Conservation (phyloP, 2,113 vertebrate genomes). For the Emydura subglobosa region DNA sequence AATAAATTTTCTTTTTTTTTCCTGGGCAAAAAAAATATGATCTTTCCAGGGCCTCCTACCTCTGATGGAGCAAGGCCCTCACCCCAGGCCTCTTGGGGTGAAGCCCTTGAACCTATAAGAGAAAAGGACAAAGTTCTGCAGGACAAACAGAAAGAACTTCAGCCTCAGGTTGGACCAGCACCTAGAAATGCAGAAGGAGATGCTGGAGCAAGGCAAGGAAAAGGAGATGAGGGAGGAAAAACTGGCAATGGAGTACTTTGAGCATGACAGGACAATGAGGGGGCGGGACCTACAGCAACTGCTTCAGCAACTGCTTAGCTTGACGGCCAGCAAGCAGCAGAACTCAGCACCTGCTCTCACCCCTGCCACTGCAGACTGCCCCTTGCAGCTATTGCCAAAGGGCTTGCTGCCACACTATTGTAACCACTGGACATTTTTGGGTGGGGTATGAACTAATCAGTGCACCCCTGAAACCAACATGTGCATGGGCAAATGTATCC, state of each 20-base stretch:
- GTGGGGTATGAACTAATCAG: background rate
- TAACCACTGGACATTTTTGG: background rate
- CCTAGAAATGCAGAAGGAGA: background rate
- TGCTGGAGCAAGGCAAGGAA: background rate
- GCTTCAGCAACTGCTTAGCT: background rate
- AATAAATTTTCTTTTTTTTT: too few relatives aligned
- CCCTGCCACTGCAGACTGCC: background rate
- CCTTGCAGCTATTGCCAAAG: rapidly evolving
- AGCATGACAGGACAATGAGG: background rate
- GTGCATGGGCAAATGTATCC: background rate
- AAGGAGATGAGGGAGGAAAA: background rate
- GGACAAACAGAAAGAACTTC: background rate
- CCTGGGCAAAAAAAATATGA: too few relatives aligned
- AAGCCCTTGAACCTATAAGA: background rate
- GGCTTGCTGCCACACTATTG: too few relatives aligned
- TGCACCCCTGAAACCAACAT: background rate
- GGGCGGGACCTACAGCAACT: background rate
- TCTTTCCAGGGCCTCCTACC: background rate
- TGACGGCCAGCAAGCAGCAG: too few relatives aligned
- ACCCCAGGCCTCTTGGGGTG: background rate
- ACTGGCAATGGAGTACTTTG: background rate
- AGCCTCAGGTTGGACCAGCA: background rate
- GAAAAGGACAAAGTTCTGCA: background rate
- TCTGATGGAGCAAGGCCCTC: background rate
- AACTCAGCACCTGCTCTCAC: too few relatives aligned